Evolutionary conservation across 2,888 invertebrate genomes (phyloP), one percentile per base, ranked within the genome.

Genomic region (Eupithecia dodoneata): DNA sequence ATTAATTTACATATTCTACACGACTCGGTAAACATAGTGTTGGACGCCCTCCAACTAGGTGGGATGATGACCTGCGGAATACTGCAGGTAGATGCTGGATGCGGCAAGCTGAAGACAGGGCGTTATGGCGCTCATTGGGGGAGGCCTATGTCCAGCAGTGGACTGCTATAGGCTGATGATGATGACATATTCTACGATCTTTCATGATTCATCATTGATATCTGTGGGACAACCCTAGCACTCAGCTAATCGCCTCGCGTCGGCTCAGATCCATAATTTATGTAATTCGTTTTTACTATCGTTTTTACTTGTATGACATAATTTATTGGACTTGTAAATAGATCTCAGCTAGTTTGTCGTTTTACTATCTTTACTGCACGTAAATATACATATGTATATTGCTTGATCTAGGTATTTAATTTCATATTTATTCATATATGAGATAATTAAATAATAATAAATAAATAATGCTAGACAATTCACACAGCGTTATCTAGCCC

Each of bases 221-320:
- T 63, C 4, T n/a, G 0, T 47, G 70, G 1, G 45, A 70, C 70
- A 70, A 70, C 70, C 70, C 70, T 70, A 70, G 5, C 18, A 3
- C 42, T 45, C 9, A 13, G 44, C 70, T 15, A 18, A 45, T 45
- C n/a, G 47, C 30, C 67, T 69, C 0, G n/a, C 45, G 2, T 5
- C 18, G 44, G 70, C 49, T n/a, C 12, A 70, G 70, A 70, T 70
- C 30, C 45, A 47, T 70, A 70, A 70, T 47, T 70, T 47, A 70
- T 70, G 18, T 18, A 70, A 45, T 70, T 70, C 13, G 70, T 70
- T 47, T 70, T 70, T 47, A 69, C 42, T 69, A 45, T 70, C 47
- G 45, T 70, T 70, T 70, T 30, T 18, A 69, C 9, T 10, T 4
- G 2, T 45, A 45, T 70, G n/a, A 70, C 70, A 47, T 70, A 70